Base-by-base conservation (phyloP, 2,888 invertebrate genomes). In the Polylopha cassiicola region DNA sequence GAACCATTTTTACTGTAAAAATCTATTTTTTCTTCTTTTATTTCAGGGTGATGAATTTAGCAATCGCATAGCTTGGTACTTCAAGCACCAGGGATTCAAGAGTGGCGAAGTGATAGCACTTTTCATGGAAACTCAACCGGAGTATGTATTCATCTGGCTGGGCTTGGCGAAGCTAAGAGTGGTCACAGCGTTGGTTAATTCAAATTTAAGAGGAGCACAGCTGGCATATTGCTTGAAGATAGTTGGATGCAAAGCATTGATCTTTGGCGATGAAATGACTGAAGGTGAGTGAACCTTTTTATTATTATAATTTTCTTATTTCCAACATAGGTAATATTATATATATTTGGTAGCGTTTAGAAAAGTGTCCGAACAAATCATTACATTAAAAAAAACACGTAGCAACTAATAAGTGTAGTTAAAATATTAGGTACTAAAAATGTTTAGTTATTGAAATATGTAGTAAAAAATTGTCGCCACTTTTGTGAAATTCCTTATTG, bases 101-200 rank as follows among this genome's bases (percentile, higher is more conserved):
- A 76, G 89, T 33, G 96, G 95, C 0, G 97, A 98, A 63, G 91
- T 92, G 0, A 90, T 98, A 5, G 95, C 96, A 0, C 73, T 99
- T 7, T 87, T 95, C 48, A 92, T 97, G 92, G 97, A 98, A 66
- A 95, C 94, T 17, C 88, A 93, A 13, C 93, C 95, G 0, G 95
- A 98, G 69, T 97, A 93, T 66, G 89, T 95, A 0, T 92, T 92
- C 53, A 85, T 93, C 1, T 98, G 98, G 98, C 80, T 99, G 3
- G 98, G 97, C 0, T 77, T 98, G 26, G 92, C 95, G 3, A 97
- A 97, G 84, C 78, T 93, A 22, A 92, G 93, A 29, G 89, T 94
- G 0, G 85, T 91, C 2, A 90, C 95, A 0, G 97, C 98, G 0
- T 82, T 99, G 26, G 91, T 99, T 31, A 99, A 99, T 65, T 93